Evolutionary conservation across 2,888 invertebrate species (phyloP).

Genomic region (Dasypolia templi): DNA sequence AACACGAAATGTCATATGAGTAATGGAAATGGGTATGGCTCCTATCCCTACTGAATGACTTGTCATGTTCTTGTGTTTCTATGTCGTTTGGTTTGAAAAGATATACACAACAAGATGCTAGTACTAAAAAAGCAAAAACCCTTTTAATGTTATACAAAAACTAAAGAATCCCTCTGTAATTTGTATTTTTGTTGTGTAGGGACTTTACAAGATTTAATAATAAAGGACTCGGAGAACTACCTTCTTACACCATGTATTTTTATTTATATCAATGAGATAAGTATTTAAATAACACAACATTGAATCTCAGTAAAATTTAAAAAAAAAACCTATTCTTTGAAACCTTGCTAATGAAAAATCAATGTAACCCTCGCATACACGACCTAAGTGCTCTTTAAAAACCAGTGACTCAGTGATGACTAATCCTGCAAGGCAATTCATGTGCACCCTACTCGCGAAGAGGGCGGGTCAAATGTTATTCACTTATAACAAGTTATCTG

Average conservation of each 20-base stretch:
- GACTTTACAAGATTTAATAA: too few species aligned
- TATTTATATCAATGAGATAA: too few species aligned
- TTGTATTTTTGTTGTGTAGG: too few species aligned
- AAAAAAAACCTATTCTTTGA: neutral
- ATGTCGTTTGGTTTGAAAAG: conserved; percentile 14
- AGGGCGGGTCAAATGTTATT: conserved; percentile 64
- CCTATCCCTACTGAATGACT: conserved; percentile 53
- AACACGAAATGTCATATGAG: conserved; percentile 79
- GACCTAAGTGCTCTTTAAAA: conserved; percentile 33
- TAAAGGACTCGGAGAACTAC: too few species aligned
- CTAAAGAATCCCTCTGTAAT: too few species aligned
- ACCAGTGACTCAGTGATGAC: conserved; percentile 58
- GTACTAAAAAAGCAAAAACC: too few species aligned
- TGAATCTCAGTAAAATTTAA: neutral
- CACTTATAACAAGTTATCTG: conserved; percentile 53
- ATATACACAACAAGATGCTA: neutral
- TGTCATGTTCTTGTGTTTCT: conserved; percentile 54
- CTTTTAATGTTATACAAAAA: too few species aligned
- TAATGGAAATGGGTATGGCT: conserved; percentile 47
- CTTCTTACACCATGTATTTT: too few species aligned
- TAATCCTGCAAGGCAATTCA: conserved; percentile 34
- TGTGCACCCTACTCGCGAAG: conserved; percentile 57
- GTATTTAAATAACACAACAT: neutral
- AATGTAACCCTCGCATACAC: neutral
- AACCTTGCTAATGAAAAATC: conserved; percentile 8